Conservation (phyloP, 2,888 invertebrate genomes). For the Cerastis leucographa region DNA sequence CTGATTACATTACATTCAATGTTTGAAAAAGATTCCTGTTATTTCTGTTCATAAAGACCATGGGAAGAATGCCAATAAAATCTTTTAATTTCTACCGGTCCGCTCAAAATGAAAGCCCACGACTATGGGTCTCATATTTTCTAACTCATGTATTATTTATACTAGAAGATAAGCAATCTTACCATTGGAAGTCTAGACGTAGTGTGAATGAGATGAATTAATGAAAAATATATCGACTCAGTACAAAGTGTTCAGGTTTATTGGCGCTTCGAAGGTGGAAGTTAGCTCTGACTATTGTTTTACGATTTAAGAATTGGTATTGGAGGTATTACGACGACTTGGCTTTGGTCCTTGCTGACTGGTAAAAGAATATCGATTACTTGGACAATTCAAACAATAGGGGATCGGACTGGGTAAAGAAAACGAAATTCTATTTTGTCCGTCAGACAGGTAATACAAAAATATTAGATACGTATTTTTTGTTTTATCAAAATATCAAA, state of each 20-base stretch:
- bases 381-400: no score
- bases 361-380: background rate
- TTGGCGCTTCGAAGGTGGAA: conserved; percentile 59
- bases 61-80: conserved; percentile 87
- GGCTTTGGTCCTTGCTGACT: background rate
- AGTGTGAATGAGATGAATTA: conserved; percentile 84
- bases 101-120: conserved; percentile 81
- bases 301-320: conserved; percentile 32
- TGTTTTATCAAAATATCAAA: no score
- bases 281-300: conserved; percentile 35
- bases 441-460: no score
- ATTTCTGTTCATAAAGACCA: conserved; percentile 74
- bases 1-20: conserved; percentile 53
- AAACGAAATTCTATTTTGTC: no score
- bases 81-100: conserved; percentile 85
- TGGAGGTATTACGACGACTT: background rate
- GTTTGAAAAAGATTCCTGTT: conserved; percentile 57
- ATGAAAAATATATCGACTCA: conserved; percentile 81
- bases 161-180: conserved; percentile 81
- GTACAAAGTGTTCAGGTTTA: conserved; percentile 76
- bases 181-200: conserved; percentile 85
- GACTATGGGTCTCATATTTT: conserved; percentile 81
- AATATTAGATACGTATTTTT: no score
- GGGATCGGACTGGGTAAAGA: no score
- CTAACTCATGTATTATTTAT: conserved; percentile 88